Conservation (phyloP, 2,888 invertebrate species). For the Mayetiola destructor region DNA sequence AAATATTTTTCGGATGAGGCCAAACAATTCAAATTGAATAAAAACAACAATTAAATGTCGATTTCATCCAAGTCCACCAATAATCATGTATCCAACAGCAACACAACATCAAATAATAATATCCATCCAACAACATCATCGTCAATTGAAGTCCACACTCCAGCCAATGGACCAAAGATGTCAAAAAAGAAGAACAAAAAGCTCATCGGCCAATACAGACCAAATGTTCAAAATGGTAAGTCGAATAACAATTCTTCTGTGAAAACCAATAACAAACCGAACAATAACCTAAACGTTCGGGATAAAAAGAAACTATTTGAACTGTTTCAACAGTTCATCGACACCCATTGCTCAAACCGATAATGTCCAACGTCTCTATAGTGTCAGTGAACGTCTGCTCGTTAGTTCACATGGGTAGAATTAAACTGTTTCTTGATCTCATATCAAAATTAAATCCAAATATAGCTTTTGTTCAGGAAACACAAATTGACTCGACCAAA, state of each 20-base stretch:
- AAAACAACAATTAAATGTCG: neutral
- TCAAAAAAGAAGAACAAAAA: neutral
- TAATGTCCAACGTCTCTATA: neutral
- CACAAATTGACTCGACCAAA: neutral
- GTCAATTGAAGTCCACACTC: neutral
- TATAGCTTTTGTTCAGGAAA: neutral
- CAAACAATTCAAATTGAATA: neutral
- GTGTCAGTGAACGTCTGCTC: neutral
- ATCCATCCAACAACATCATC: neutral
- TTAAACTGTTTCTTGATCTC: neutral
- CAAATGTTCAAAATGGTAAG: neutral
- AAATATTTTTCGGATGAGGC: neutral
- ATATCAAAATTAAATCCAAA: neutral
- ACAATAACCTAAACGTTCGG: neutral
- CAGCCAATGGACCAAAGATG: neutral
- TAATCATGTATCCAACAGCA: too few species aligned
- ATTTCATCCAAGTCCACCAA: neutral
- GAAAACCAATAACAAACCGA: neutral
- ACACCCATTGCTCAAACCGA: neutral
- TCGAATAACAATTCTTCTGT: neutral
- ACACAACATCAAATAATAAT: too few species aligned
- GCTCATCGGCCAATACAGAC: neutral
- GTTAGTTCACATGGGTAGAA: neutral
- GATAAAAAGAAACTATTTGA: neutral
- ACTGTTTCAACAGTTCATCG: neutral